phyloP scores from a whole-genome alignment of 2,113 vertebrate genomes.

The Hemibagrus wyckioides region DNA sequence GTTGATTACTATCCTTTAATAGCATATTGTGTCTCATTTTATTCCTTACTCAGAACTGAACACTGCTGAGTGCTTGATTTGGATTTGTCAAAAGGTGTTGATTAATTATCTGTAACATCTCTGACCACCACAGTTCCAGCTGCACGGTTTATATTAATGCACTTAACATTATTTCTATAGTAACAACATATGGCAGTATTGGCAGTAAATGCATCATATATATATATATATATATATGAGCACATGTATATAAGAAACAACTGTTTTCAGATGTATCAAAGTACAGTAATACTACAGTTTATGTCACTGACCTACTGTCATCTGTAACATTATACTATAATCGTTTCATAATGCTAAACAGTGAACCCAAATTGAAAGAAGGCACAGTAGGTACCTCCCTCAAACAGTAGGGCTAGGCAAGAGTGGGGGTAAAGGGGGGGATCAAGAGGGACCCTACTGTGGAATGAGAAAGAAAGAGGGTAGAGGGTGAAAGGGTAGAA shows the following conservation, averaged over 20 bases:
- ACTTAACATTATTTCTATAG: background rate
- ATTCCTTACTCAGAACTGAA: background rate
- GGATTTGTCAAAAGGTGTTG: background rate
- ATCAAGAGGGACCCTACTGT: constrained; percentile 47
- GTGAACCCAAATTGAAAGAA: background rate
- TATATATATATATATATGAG: no score
- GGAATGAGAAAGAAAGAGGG: constrained; percentile 39
- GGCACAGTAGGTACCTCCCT: constrained; percentile 27
- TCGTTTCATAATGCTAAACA: background rate
- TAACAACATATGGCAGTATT: no score
- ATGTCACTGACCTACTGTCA: constrained; percentile 15
- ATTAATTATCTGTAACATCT: background rate
- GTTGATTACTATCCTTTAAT: background rate
- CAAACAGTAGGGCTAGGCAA: constrained; percentile 33
- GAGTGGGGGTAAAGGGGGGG: constrained; percentile 23
- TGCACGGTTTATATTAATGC: background rate
- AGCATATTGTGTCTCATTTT: background rate
- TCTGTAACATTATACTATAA: constrained; percentile 21
- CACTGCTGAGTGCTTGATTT: background rate
- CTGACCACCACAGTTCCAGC: background rate
- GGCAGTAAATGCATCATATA: background rate
- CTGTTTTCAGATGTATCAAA: background rate
- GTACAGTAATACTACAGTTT: background rate
- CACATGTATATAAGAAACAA: background rate
- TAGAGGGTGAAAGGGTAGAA: constrained; percentile 34